These are phyloP conservation scores for Hesperophylax magnus DNA, from an alignment of 1,140 invertebrate genomes.

Conservation along the genomic window DNA sequence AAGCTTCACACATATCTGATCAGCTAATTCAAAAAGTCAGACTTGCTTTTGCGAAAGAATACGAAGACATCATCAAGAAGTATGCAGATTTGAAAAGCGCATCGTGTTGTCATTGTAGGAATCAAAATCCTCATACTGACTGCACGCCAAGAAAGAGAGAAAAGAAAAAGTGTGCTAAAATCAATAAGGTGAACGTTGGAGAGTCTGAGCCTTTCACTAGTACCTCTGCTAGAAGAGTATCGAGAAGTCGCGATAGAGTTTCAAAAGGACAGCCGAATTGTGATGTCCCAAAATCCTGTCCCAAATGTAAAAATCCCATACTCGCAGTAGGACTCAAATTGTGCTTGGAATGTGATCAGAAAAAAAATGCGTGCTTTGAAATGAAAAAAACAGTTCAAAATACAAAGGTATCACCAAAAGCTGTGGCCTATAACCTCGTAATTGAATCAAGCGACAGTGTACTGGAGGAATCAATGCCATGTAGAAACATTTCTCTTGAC, in stretches of 20 bases:
- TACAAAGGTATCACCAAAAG: slow-evolving; percentile 59
- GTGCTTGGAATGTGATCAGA: slow-evolving; percentile 51
- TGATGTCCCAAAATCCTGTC: not conserved
- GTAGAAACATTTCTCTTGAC: slow-evolving; percentile 58
- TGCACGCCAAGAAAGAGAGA: not conserved
- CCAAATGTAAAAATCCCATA: slow-evolving; percentile 42
- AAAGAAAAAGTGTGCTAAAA: not conserved
- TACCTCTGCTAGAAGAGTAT: not conserved
- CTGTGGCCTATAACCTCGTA: slow-evolving; percentile 67
- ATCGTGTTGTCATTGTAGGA: not conserved
- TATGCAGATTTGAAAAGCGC: not conserved
- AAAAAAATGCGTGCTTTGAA: not conserved
- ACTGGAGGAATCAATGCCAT: slow-evolving; percentile 60
- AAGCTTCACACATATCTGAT: not conserved
- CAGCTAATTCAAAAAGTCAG: slow-evolving; percentile 19
- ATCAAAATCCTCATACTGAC: not conserved
- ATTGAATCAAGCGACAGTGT: slow-evolving; percentile 67
- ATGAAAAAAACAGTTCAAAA: slow-evolving; percentile 57
- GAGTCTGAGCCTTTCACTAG: not conserved
- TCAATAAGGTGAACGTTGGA: slow-evolving; percentile 6
- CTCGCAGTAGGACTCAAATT: slow-evolving; percentile 48
- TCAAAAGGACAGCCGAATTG: not conserved
- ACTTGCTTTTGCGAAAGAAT: slow-evolving; percentile 31
- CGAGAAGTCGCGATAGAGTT: not conserved
- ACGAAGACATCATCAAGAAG: slow-evolving; percentile 25